A percentile compares a stretch with the other conserved stretches of the same genome.
Conservation (phyloP, 1,140 invertebrate species). For the Stegodyphus dumicola region DNA sequence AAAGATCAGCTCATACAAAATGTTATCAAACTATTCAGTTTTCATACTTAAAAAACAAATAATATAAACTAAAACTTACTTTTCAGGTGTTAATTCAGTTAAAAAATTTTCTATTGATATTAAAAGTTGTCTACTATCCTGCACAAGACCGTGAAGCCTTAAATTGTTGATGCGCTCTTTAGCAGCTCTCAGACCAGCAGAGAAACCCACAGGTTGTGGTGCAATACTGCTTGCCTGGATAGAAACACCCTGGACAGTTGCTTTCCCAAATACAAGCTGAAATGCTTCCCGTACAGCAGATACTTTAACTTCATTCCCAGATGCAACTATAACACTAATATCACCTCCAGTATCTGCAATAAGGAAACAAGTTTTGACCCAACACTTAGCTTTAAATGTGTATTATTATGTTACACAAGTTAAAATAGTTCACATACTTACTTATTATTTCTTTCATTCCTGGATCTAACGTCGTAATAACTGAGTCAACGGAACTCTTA, state of each 20-base stretch:
- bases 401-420: not conserved
- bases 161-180: conserved; percentile 76
- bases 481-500: conserved; percentile 80
- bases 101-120: conserved; percentile 84
- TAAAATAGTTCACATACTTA: conserved; percentile 70
- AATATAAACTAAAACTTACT: conserved; percentile 69
- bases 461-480: conserved; percentile 89
- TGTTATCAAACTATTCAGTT: no score
- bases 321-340: conserved; percentile 80
- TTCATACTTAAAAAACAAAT: no score
- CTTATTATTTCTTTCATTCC: conserved; percentile 90
- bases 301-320: conserved; percentile 81
- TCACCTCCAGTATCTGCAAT: conserved; percentile 81
- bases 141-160: conserved; percentile 70
- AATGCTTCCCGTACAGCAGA: conserved; percentile 85
- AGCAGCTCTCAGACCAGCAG: conserved; percentile 78
- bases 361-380: conserved; percentile 56
- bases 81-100: conserved; percentile 79
- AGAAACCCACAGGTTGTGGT: conserved; percentile 83
- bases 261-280: conserved; percentile 82
- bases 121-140: conserved; percentile 73
- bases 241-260: conserved; percentile 74
- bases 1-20: no score
- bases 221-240: conserved; percentile 64
- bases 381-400: no score